Base-by-base conservation (phyloP, 2,888 invertebrate genomes). In the Leptopilina drosophilae region DNA sequence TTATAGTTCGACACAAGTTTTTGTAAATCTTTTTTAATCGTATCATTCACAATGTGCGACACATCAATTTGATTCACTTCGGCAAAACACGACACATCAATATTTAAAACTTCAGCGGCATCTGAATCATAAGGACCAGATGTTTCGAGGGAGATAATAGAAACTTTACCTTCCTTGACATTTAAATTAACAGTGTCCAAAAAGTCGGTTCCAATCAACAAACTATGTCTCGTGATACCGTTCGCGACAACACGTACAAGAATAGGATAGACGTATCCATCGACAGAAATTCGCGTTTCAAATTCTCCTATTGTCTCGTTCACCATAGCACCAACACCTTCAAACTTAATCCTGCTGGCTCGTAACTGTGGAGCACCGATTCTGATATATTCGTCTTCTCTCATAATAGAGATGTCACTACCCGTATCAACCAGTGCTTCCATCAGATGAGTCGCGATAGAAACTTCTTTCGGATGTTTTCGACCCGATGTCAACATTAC, bases 121-220 rank as follows among this genome's bases (percentile, higher is more conserved):
- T 65, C 65, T 2, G 1, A 15, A 59, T 26, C 26, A 65, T 12
- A 5, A 0, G 40, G 5, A 11, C 4, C 7, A n/a, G 59, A 59
- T 2, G 15, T 15, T 7, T 59, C 59, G 5, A 59, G n/a, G 6
- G 65, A 40, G 3, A 6, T 65, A 40, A 65, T 40, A 33, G 65
- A 40, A 33, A 40, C 65, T 40, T 40, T 65, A 33, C 33, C 65
- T 7, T 20, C 76, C 49, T 20, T 66, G 20, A 26, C 40, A 15
- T 20, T 65, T 42, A 79, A 67, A 9, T 82, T 75, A 6, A 80
- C 40, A 11, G 15, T 33, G 15, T 73, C 64, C 0, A 82, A 12
- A 76, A 84, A 81, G 67, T 82, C 78, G 12, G 78, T 59, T 9
- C 82, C 82, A 6, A 84, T 76, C 64, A 82, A 64, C 3, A 82